Evolutionary conservation across 2,797 vertebrate genomes (phyloP).

Genomic region (Melanotaenia maccullochi): DNA sequence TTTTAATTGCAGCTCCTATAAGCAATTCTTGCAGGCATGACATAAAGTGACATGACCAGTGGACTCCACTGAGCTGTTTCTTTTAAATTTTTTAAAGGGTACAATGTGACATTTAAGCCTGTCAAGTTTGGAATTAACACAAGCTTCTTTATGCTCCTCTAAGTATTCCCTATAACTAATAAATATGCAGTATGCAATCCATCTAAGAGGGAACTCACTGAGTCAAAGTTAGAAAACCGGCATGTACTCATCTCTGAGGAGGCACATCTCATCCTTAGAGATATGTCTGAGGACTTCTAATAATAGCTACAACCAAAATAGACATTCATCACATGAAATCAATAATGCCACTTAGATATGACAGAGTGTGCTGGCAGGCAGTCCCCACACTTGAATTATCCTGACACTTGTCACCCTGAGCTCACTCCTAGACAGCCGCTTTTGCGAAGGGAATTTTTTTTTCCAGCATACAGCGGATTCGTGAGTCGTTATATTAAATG

Average conservation of each 20-base stretch:
- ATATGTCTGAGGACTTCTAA: conserved; percentile 53
- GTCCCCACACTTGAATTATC: conserved; percentile 50
- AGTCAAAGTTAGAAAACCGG: neutral
- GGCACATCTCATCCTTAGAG: conserved; percentile 50
- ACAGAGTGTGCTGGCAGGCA: conserved; percentile 43
- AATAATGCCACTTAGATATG: conserved; percentile 77
- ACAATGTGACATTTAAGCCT: neutral
- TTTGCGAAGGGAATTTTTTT: neutral
- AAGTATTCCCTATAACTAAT: neutral
- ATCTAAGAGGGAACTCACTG: conserved; percentile 3
- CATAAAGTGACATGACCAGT: neutral
- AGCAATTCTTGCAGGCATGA: neutral
- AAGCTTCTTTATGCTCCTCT: neutral
- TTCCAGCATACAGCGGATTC: no score
- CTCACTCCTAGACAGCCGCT: conserved; percentile 5
- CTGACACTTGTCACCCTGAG: conserved; percentile 7
- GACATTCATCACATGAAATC: conserved; percentile 75
- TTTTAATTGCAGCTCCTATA: neutral
- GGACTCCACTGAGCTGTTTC: neutral
- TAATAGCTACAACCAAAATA: conserved; percentile 75
- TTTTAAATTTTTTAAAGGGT: neutral
- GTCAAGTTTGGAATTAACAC: neutral
- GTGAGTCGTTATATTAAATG: neutral
- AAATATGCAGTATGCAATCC: neutral
- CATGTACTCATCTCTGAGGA: conserved; percentile 28